These are phyloP conservation scores for Euleptes europaea DNA, from an alignment of 2,113 vertebrate genomes.

Conservation along the genomic window DNA sequence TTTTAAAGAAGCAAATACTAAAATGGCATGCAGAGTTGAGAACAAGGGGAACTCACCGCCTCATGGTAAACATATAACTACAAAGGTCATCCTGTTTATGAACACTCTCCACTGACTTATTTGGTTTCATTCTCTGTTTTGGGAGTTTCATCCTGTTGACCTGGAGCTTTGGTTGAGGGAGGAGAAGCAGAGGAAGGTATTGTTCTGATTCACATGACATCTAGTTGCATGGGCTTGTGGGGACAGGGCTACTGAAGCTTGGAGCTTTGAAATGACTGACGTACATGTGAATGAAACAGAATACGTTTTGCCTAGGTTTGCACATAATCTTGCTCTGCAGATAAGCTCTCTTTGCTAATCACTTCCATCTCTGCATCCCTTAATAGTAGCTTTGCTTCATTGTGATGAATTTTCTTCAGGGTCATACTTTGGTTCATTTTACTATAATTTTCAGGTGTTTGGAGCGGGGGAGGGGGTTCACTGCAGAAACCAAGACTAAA, in stretches of 20 bases:
- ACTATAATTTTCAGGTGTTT: no score
- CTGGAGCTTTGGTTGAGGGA: neutral
- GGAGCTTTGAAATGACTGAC: neutral
- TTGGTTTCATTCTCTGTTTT: neutral
- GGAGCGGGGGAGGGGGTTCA: no score
- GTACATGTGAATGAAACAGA: neutral
- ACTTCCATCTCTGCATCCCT: neutral
- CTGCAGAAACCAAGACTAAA: no score
- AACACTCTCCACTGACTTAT: neutral
- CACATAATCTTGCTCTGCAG: neutral
- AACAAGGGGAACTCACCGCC: neutral
- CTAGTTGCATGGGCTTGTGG: neutral
- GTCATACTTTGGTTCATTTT: no score
- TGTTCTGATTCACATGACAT: no score
- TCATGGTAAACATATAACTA: neutral
- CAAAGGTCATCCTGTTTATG: neutral
- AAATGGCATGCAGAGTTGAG: neutral
- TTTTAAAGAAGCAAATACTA: slow-evolving; percentile 8
- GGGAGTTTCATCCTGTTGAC: neutral
- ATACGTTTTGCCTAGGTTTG: neutral
- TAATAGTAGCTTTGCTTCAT: no score
- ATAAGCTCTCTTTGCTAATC: neutral
- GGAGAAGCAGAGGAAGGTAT: neutral
- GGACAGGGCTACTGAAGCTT: neutral
- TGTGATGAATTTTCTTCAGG: no score